Conservation (phyloP, 2,888 invertebrate genomes). For the Tryphoninae sp. region DNA sequence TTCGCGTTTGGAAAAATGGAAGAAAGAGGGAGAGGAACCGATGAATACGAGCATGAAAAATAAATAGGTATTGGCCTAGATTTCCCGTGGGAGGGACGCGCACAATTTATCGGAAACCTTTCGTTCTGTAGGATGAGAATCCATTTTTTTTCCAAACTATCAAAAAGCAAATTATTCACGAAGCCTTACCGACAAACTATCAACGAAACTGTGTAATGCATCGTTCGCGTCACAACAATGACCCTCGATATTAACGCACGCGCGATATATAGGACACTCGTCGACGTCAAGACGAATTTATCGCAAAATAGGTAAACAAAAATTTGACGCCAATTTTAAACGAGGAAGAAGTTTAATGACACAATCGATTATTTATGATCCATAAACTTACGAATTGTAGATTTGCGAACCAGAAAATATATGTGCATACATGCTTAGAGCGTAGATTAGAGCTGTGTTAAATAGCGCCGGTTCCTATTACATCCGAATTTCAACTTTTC, state of each 20-base stretch:
- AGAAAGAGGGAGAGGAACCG: slow-evolving; percentile 12
- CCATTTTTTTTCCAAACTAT: not conserved
- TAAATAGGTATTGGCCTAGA: slow-evolving; percentile 55
- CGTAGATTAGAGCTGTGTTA: too few species aligned
- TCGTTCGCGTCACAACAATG: not conserved
- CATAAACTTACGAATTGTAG: not conserved
- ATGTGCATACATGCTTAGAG: not conserved
- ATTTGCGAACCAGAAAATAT: not conserved
- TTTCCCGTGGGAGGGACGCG: slow-evolving; percentile 18
- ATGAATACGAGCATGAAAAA: slow-evolving; percentile 49
- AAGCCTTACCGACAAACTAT: slow-evolving; percentile 2
- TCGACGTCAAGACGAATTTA: not conserved
- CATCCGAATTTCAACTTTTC: too few species aligned
- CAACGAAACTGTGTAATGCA: slow-evolving; percentile 8
- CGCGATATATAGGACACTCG: not conserved
- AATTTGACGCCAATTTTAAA: not conserved
- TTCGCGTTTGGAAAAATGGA: not conserved
- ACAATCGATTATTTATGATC: not conserved
- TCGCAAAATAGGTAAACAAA: not conserved
- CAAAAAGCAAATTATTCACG: slow-evolving; percentile 15
- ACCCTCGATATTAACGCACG: not conserved
- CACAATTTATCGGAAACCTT: slow-evolving; percentile 52
- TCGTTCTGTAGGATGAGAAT: slow-evolving; percentile 1
- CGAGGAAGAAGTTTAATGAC: not conserved
- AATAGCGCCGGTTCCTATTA: too few species aligned